phyloP scores from a whole-genome alignment of 2,888 invertebrate genomes.

The Drosophila quasianomalipes region DNA sequence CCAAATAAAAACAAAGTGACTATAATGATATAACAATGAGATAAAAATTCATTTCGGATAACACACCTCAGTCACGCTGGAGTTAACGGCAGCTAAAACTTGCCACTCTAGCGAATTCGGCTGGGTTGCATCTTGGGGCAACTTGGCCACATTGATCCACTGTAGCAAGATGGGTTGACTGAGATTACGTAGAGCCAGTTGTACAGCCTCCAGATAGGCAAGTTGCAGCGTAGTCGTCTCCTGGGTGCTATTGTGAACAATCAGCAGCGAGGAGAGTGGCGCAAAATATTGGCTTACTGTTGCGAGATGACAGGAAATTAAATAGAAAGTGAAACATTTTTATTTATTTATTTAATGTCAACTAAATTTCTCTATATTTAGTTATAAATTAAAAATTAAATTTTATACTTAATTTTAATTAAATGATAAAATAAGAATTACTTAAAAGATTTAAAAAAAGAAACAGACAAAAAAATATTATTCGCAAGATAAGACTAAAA shows the following conservation, averaged over 20 bases:
- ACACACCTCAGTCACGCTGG: constrained; percentile 75
- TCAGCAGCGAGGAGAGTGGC: constrained; percentile 76
- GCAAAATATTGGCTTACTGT: constrained; percentile 80
- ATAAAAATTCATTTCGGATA: not conserved
- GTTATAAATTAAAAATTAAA: not conserved
- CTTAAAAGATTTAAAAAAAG: not conserved
- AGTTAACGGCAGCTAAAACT: constrained; percentile 76
- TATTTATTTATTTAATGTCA: not conserved
- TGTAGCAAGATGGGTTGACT: constrained; percentile 65
- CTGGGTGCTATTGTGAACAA: constrained; percentile 72
- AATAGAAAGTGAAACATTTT: not conserved
- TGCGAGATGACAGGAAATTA: not conserved
- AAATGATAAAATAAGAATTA: not conserved
- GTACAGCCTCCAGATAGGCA: constrained; percentile 76
- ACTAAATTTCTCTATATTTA: not conserved
- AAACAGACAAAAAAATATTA: not conserved
- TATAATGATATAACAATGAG: not conserved
- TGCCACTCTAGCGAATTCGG: constrained; percentile 55
- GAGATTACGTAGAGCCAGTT: constrained; percentile 63
- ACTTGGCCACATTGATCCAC: constrained; percentile 79
- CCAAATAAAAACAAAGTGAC: not conserved
- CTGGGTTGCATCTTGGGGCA: constrained; percentile 40
- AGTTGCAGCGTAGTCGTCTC: constrained; percentile 47
- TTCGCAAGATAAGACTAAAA: not conserved
- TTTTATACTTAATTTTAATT: not conserved